These are phyloP conservation scores for Andrena chrysosceles DNA, from an alignment of 2,888 invertebrate species.

Conservation along the genomic window DNA sequence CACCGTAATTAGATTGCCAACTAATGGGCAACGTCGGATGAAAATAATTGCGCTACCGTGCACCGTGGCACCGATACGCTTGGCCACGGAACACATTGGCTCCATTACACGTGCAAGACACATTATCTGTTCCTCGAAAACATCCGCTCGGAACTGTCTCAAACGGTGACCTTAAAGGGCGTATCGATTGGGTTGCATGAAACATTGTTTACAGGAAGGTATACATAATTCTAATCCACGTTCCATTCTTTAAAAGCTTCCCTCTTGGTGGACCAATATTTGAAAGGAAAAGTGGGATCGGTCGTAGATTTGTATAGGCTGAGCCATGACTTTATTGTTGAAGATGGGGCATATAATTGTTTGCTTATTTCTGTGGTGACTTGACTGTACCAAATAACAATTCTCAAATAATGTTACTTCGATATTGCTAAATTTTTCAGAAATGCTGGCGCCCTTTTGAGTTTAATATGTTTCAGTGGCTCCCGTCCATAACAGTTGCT, in stretches of 20 bases:
- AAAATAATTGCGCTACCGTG: slow-evolving; percentile 44
- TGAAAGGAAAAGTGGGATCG: neutral
- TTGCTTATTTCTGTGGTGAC: no score
- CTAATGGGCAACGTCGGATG: slow-evolving; percentile 49
- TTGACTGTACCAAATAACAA: no score
- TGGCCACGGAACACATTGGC: slow-evolving; percentile 13
- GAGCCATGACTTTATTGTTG: no score
- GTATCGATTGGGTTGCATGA: slow-evolving; percentile 1
- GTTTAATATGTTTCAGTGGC: no score
- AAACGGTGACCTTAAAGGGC: neutral
- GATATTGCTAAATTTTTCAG: no score
- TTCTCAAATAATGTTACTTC: no score
- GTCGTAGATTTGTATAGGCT: neutral
- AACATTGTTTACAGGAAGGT: neutral
- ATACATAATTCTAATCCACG: neutral
- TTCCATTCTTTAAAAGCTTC: neutral
- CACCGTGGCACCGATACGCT: slow-evolving; percentile 30
- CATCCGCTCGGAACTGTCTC: slow-evolving; percentile 7
- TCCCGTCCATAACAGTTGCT: no score
- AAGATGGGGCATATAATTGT: no score
- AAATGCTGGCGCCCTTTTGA: no score
- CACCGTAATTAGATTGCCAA: slow-evolving; percentile 43
- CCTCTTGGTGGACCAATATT: neutral
- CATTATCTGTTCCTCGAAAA: slow-evolving; percentile 18
- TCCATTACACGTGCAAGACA: slow-evolving; percentile 34